A percentile compares a stretch with the other conserved stretches of the same genome.
Evolutionary conservation across 2,113 vertebrate species (phyloP).

Genomic region (Chelonoidis abingdonii): DNA sequence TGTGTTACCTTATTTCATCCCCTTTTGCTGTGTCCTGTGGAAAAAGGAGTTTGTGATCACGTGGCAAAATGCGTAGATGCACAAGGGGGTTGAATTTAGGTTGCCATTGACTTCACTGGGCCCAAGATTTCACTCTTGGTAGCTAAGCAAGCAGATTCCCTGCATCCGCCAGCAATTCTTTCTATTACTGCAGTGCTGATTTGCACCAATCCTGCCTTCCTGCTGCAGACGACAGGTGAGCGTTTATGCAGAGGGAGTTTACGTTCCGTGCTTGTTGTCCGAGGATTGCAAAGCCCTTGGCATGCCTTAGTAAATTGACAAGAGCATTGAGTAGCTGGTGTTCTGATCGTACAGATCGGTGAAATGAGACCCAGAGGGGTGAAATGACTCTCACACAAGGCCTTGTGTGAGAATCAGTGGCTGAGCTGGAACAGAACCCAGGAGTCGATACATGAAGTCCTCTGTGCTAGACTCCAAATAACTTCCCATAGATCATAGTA

Average conservation of each 20-base stretch:
- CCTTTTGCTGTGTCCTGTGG: not conserved
- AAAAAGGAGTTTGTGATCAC: not conserved
- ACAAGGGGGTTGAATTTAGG: not conserved
- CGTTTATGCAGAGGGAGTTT: not conserved
- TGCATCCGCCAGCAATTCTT: not conserved
- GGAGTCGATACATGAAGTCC: rapidly evolving
- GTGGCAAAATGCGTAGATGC: not conserved
- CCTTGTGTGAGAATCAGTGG: not conserved
- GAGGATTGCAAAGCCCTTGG: rapidly evolving
- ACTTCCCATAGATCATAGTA: not conserved
- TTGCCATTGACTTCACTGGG: rapidly evolving
- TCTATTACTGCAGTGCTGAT: rapidly evolving
- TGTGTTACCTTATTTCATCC: not conserved
- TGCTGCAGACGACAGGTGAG: not conserved
- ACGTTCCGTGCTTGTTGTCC: rapidly evolving
- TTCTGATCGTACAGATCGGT: not conserved
- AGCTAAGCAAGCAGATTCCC: not conserved
- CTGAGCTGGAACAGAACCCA: rapidly evolving
- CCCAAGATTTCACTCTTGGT: rapidly evolving
- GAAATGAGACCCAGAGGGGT: rapidly evolving
- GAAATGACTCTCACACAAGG: rapidly evolving
- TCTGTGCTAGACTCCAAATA: not conserved
- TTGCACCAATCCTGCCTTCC: not conserved
- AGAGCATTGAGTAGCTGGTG: not conserved
- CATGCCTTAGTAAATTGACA: not conserved